A percentile compares a stretch with the other conserved stretches of the same genome.
These are phyloP conservation scores for Apolygus lucorum DNA, from an alignment of 1,140 invertebrate genomes.

Conservation along the genomic window DNA sequence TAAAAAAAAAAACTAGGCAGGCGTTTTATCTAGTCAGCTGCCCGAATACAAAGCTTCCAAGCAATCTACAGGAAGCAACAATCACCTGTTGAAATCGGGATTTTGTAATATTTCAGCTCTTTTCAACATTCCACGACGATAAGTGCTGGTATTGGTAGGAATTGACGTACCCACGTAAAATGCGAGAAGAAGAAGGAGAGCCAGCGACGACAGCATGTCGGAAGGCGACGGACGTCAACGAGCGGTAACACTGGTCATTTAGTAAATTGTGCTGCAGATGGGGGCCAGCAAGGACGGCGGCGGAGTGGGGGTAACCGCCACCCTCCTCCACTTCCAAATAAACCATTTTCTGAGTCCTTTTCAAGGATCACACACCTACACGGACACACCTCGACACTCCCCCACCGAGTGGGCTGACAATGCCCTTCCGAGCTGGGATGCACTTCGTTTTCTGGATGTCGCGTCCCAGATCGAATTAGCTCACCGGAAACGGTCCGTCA, in stretches of 20 bases:
- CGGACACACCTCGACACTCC: neutral
- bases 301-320: neutral
- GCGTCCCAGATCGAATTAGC: no score
- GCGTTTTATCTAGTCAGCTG: no score
- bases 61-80: no score
- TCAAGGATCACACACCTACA: neutral
- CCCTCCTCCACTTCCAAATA: neutral
- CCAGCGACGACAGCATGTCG: constrained; percentile 1
- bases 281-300: constrained; percentile 1
- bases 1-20: no score
- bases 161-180: neutral
- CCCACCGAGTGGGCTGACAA: no score
- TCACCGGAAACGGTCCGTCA: no score
- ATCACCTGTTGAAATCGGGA: no score
- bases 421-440: neutral
- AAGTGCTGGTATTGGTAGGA: no score
- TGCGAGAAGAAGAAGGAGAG: neutral
- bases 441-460: neutral
- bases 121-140: no score
- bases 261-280: constrained; percentile 6
- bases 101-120: no score
- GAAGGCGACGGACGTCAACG: neutral
- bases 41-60: no score
- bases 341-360: neutral
- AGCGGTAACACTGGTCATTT: constrained; percentile 11